Evolutionary conservation across 2,113 vertebrate genomes (phyloP).

Genomic region (Cacatua alba): DNA sequence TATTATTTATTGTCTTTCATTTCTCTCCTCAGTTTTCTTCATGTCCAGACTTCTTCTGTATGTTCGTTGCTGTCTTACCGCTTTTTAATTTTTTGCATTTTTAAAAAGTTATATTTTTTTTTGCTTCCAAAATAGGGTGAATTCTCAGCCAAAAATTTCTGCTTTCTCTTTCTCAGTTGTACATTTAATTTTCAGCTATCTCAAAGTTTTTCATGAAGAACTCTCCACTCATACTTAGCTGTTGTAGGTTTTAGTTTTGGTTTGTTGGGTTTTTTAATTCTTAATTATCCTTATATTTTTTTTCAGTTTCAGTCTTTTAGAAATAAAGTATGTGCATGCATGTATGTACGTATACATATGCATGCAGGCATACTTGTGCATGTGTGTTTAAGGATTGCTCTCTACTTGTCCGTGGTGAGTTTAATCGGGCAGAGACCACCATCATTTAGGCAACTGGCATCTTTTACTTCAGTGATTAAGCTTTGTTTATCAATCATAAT

Average conservation of each 20-base stretch:
- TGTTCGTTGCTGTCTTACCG: neutral
- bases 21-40: neutral
- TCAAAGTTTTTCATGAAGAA: neutral
- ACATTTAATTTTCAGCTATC: neutral
- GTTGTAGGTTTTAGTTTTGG: neutral
- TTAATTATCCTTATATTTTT: neutral
- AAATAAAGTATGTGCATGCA: neutral
- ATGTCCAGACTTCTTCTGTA: neutral
- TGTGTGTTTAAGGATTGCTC: neutral
- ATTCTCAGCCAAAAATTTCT: neutral
- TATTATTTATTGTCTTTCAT: neutral
- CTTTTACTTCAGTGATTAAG: neutral
- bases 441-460: neutral
- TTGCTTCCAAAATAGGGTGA: neutral
- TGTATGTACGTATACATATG: neutral
- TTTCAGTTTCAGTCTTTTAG: neutral
- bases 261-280: neutral
- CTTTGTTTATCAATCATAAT: neutral
- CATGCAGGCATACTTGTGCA: neutral
- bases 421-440: neutral
- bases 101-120: neutral
- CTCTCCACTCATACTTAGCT: neutral
- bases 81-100: neutral
- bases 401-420: neutral
- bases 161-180: neutral